Evolutionary conservation across 2,797 vertebrate genomes (phyloP).

Genomic region (Silurus lanzhouensis): DNA sequence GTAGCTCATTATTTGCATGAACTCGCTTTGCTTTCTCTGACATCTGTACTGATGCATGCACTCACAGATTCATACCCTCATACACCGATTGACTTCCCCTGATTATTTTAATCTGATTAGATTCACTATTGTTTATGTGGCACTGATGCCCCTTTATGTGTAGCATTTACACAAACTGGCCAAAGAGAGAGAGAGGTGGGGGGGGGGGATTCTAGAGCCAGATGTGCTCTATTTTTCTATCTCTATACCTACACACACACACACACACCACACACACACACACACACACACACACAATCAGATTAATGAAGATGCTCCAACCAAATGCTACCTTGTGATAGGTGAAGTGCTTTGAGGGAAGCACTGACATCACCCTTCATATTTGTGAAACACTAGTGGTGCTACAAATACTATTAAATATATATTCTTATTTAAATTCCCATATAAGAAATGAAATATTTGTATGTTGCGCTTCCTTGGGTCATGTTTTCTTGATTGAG

Average conservation of each 20-base stretch:
- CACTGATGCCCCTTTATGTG: background rate
- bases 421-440: constrained; percentile 24
- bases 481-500: constrained; percentile 41
- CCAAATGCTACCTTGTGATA: constrained; percentile 6
- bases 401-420: constrained; percentile 24
- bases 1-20: constrained; percentile 35
- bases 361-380: constrained; percentile 7
- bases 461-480: constrained; percentile 1
- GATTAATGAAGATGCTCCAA: background rate
- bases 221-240: constrained; percentile 14
- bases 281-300: background rate
- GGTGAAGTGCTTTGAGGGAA: background rate
- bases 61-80: background rate
- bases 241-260: background rate
- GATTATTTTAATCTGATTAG: constrained; percentile 15
- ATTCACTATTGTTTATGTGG: background rate
- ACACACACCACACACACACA: background rate
- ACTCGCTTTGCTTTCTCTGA: constrained; percentile 38
- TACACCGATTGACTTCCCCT: background rate
- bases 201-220: constrained; percentile 29
- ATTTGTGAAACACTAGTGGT: background rate
- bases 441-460: background rate
- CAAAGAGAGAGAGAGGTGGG: background rate
- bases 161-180: background rate
- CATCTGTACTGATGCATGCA: background rate